These are phyloP conservation scores for Drosophila seclusa DNA, from an alignment of 2,888 invertebrate species.

Conservation along the genomic window DNA sequence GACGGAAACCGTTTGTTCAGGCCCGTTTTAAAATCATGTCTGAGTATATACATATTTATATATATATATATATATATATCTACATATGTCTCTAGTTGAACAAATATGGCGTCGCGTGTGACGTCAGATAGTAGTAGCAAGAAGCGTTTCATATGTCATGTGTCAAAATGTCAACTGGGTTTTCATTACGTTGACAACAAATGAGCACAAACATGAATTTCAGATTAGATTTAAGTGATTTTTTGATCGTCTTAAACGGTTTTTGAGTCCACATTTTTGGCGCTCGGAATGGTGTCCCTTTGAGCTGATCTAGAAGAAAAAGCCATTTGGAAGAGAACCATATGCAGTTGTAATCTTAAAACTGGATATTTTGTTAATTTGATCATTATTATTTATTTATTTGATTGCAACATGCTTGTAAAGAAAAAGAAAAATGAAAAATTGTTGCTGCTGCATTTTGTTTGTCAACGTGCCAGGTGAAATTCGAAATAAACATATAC, in stretches of 20 bases:
- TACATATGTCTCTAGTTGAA: slow-evolving; percentile 3
- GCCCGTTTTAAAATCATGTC: slow-evolving; percentile 25
- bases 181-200: slow-evolving; percentile 23
- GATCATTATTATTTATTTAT: neutral
- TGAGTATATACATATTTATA: slow-evolving; percentile 4
- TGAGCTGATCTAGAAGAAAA: slow-evolving; percentile 16
- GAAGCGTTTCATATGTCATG: slow-evolving; percentile 21
- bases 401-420: slow-evolving; percentile 4
- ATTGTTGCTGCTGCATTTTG: slow-evolving; percentile 1
- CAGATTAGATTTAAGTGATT: slow-evolving; percentile 14
- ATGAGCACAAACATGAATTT: slow-evolving; percentile 6
- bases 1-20: slow-evolving; percentile 39
- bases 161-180: slow-evolving; percentile 42
- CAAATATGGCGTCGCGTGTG: slow-evolving; percentile 24
- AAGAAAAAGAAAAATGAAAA: neutral
- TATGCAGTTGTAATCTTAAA: slow-evolving; percentile 31
- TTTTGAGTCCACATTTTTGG: slow-evolving; percentile 3
- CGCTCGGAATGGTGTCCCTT: slow-evolving; percentile 6
- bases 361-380: neutral
- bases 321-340: slow-evolving; percentile 12
- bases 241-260: neutral
- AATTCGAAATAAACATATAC: neutral
- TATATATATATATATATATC: slow-evolving; percentile 7
- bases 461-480: slow-evolving; percentile 11
- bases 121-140: slow-evolving; percentile 9